These are phyloP conservation scores for Mola mola DNA, from an alignment of 2,113 vertebrate species.

Conservation along the genomic window DNA sequence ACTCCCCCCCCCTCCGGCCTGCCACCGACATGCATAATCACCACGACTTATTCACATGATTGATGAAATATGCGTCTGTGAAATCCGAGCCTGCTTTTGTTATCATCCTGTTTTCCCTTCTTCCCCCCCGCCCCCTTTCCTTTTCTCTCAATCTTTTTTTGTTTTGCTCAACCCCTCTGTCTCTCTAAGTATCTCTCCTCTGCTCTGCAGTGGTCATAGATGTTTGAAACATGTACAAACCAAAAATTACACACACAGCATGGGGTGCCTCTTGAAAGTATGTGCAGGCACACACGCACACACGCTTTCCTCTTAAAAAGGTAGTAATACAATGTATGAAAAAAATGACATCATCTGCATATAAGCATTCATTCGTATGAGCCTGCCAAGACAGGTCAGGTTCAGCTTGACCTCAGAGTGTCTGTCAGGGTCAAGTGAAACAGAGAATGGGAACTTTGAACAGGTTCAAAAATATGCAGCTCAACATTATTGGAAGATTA, in stretches of 20 bases:
- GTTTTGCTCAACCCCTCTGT: conserved; percentile 70
- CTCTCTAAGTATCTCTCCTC: conserved; percentile 72
- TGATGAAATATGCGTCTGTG: conserved; percentile 85
- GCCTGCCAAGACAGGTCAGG: too few species aligned
- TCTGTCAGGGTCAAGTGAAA: too few species aligned
- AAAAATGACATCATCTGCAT: conserved; percentile 75
- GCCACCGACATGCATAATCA: conserved; percentile 83
- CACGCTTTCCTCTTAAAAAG: background rate
- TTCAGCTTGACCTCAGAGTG: too few species aligned
- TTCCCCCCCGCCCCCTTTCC: conserved; percentile 47
- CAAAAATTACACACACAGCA: conserved; percentile 88
- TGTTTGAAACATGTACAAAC: conserved; percentile 77
- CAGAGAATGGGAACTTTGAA: too few species aligned
- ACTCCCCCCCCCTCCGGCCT: conserved; percentile 55
- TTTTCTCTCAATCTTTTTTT: conserved; percentile 70
- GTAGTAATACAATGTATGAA: conserved; percentile 71
- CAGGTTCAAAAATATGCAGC: too few species aligned
- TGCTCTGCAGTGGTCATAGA: conserved; percentile 70
- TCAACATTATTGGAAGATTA: too few species aligned
- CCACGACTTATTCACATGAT: conserved; percentile 83
- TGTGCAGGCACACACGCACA: conserved; percentile 10
- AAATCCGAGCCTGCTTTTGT: conserved; percentile 79
- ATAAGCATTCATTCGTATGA: too few species aligned
- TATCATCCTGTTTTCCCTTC: conserved; percentile 73
- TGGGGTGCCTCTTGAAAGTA: conserved; percentile 75